Evolutionary conservation across 1,140 invertebrate genomes (phyloP).

Genomic region (Zaprionus tsacasi): DNA sequence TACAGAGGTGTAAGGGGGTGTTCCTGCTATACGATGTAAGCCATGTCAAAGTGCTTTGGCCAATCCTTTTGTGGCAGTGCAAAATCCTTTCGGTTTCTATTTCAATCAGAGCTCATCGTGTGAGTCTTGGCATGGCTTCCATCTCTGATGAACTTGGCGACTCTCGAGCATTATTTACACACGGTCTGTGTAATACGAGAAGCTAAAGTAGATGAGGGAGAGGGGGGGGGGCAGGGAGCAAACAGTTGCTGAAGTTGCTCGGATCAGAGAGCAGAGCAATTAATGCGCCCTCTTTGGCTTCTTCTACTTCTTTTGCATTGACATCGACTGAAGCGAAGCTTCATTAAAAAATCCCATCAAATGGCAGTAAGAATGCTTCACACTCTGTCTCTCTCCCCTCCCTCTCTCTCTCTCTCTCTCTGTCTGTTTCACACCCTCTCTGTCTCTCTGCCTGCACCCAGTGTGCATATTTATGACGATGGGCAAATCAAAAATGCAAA

Average conservation of each 20-base stretch:
- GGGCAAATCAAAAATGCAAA: constrained; percentile 80
- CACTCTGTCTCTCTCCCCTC: constrained; percentile 31
- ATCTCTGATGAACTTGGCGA: constrained; percentile 66
- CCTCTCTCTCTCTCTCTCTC: constrained; percentile 20
- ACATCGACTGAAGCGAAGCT: background rate
- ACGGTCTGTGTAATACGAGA: constrained; percentile 32
- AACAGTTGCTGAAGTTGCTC: background rate
- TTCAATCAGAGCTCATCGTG: constrained; percentile 66
- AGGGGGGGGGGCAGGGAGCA: too few relatives aligned
- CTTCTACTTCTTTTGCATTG: constrained; percentile 30
- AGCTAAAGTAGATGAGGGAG: background rate
- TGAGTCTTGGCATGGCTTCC: constrained; percentile 56
- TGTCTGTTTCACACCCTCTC: background rate
- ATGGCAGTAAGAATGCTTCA: constrained; percentile 60
- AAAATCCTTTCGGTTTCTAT: constrained; percentile 66
- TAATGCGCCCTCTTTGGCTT: constrained; percentile 65
- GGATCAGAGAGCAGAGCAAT: constrained; percentile 46
- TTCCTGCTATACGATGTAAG: constrained; percentile 26
- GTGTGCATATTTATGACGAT: constrained; percentile 75
- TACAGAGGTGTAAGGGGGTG: too few relatives aligned
- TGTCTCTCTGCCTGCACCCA: background rate
- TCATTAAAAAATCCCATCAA: constrained; percentile 5
- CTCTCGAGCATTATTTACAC: constrained; percentile 47
- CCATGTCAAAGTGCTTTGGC: constrained; percentile 52
- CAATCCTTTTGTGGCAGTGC: constrained; percentile 22